Evolutionary conservation across 2,888 invertebrate species (phyloP).

Genomic region (Tipula lateralis): DNA sequence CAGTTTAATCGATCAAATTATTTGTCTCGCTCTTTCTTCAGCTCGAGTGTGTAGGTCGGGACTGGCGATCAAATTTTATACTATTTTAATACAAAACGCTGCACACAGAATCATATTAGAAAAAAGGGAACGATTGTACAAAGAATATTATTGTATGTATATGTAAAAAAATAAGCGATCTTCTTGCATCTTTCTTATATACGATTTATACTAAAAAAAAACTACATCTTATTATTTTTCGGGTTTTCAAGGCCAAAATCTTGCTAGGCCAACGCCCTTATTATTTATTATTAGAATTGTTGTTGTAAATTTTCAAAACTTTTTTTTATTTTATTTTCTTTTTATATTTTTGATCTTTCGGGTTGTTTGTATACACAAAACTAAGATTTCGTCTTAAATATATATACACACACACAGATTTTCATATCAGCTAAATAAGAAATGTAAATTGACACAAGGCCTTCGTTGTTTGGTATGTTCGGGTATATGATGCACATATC

Average conservation of each 20-base stretch:
- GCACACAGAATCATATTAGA: neutral
- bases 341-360: neutral
- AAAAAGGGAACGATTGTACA: neutral
- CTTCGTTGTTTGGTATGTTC: neutral
- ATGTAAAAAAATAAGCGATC: neutral
- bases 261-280: conserved; percentile 19
- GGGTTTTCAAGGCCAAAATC: neutral
- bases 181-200: neutral
- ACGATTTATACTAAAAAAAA: neutral
- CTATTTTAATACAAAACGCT: neutral
- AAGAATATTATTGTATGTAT: neutral
- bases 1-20: neutral
- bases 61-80: neutral
- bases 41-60: neutral
- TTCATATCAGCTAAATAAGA: conserved; percentile 11
- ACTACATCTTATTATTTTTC: neutral
- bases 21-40: too few species aligned
- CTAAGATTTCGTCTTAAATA: neutral
- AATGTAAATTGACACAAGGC: conserved; percentile 8
- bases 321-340: neutral
- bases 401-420: too few species aligned
- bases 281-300: neutral
- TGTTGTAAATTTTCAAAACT: neutral
- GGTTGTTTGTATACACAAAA: neutral
- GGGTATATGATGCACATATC: neutral